Evolutionary conservation across 2,113 vertebrate genomes (phyloP), one percentile per base, ranked within the genome.

Genomic region (Herpailurus yagouaroundi): DNA sequence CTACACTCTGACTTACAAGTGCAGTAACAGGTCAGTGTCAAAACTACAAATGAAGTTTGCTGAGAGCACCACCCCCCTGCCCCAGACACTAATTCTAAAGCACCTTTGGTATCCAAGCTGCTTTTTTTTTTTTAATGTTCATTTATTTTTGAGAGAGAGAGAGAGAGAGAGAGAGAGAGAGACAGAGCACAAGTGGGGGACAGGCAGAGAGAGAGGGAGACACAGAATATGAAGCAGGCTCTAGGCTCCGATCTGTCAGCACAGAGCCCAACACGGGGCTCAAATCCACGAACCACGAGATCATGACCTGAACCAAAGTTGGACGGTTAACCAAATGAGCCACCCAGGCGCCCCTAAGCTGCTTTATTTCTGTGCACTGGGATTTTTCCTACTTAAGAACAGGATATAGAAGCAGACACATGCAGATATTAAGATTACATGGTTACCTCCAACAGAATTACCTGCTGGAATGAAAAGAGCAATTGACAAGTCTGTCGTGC

Each of bases 311-410:
- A 60, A 21, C 21, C 7, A 7, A 60, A 60, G 57, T 60, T 60
- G 57, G 2, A 60, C 57, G 8, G 6, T 60, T 23, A 60, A 60
- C 57, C 57, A 9, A 60, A 2, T 25, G 57, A 60, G 21, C 57
- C 57, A 23, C 57, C 19, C 57, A 21, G 57, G 57, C 1, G 57
- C 21, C 57, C 57, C 57, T 60, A 60, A 68, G 76, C n/a, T 31
- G 41, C 63, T 94, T 91, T 74, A 48, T 89, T 91, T 92, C 57
- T 77, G 31, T 15, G 7, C 29, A 55, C 64, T 91, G 14, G 1
- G 74, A 91, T 85, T 93, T 94, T 92, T 52, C 60, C 94, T 66
- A 16, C 19, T 18, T 11, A n/a, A 96, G n/a, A 92, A 95, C 29
- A 71, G 27, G 45, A 93, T 94, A 89, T 96, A 79, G 89, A 74